Evolutionary conservation across 2,113 vertebrate genomes (phyloP).

Genomic region (Pleuronectes platessa): DNA sequence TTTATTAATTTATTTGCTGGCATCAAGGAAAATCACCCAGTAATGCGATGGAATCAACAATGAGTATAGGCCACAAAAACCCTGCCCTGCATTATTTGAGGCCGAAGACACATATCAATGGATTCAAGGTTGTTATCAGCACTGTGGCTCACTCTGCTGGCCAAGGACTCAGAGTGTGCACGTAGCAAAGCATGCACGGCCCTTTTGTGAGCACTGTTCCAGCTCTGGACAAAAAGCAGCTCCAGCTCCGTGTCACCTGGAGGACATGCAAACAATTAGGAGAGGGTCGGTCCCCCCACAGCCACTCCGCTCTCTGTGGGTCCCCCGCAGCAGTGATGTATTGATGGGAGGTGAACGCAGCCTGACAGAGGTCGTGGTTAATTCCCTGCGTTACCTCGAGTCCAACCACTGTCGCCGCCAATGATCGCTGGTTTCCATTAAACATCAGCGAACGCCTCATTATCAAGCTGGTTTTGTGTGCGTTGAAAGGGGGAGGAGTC

Average conservation of each 20-base stretch:
- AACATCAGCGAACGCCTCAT: constrained; percentile 37
- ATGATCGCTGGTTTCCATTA: constrained; percentile 48
- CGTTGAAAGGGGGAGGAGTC: constrained; percentile 33
- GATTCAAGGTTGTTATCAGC: constrained; percentile 28
- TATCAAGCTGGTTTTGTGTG: constrained; percentile 37
- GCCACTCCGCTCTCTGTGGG: background rate
- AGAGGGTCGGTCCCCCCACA: background rate
- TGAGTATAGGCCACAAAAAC: constrained; percentile 32
- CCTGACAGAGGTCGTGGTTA: constrained; percentile 28
- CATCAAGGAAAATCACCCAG: no score
- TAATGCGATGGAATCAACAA: background rate
- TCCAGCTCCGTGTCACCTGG: constrained; percentile 11
- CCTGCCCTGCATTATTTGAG: background rate
- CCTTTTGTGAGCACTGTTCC: background rate
- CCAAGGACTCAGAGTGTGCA: constrained; percentile 10
- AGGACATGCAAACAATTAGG: constrained; percentile 13
- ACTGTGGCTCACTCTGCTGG: constrained; percentile 15
- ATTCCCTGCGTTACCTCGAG: constrained; percentile 42
- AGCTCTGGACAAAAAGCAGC: background rate
- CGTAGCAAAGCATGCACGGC: background rate
- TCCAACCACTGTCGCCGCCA: constrained; percentile 23
- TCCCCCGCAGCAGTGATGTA: constrained; percentile 5
- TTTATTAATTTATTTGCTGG: no score
- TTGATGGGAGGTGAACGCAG: constrained; percentile 27
- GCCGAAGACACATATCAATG: constrained; percentile 20